Evolutionary conservation across 2,888 invertebrate genomes (phyloP).

Genomic region (Cephalotes varians): DNA sequence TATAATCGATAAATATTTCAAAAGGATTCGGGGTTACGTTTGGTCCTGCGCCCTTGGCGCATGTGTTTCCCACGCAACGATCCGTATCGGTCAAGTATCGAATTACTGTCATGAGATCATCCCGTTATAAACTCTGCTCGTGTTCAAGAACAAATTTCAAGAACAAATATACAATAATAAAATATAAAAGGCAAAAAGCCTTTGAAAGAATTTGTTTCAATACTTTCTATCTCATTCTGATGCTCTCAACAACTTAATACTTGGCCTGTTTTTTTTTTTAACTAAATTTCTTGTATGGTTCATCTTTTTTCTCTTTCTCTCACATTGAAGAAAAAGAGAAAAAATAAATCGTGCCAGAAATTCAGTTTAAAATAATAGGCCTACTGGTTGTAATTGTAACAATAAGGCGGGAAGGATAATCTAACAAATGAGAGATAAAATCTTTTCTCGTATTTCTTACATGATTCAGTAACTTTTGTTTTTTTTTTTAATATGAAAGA

Average conservation of each 20-base stretch:
- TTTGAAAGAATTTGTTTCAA: neutral
- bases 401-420: neutral
- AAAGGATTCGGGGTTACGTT: conserved; percentile 52
- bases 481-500: neutral
- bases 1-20: conserved; percentile 67
- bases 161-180: conserved; percentile 66
- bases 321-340: too few species aligned
- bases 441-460: too few species aligned
- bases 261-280: too few species aligned
- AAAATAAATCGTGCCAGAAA: too few species aligned
- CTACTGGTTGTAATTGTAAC: neutral
- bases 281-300: too few species aligned
- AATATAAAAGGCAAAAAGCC: too few species aligned
- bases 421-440: neutral
- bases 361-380: too few species aligned
- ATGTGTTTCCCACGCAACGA: conserved; percentile 77
- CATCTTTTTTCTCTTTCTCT: too few species aligned
- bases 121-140: conserved; percentile 73
- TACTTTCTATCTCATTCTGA: neutral
- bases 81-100: conserved; percentile 76
- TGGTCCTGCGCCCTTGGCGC: conserved; percentile 67
- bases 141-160: conserved; percentile 65
- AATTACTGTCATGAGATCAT: conserved; percentile 78
- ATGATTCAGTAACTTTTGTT: too few species aligned
- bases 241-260: too few species aligned